These are phyloP conservation scores for Hypolimnas misippus DNA, from an alignment of 2,888 invertebrate genomes.

Conservation along the genomic window DNA sequence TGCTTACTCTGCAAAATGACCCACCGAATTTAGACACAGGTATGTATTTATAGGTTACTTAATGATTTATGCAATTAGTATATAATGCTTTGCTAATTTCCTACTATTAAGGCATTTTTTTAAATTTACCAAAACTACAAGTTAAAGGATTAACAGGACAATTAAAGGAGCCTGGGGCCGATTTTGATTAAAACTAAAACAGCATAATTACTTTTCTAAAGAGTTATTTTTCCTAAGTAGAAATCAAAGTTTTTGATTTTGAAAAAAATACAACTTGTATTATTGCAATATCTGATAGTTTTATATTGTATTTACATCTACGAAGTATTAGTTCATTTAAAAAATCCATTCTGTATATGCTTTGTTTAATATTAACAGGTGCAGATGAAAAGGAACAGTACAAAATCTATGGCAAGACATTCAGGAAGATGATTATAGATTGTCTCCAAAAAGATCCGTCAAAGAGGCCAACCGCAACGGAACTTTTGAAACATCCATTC, in stretches of 20 bases:
- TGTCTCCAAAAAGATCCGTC: conserved; percentile 98
- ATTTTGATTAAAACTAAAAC: no score
- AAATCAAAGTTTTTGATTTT: no score
- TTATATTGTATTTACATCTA: no score
- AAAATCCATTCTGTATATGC: background rate
- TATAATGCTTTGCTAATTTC: background rate
- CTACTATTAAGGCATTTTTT: no score
- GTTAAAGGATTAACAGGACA: no score
- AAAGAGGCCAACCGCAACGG: conserved; percentile 97
- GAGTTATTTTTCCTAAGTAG: no score
- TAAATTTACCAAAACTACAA: no score
- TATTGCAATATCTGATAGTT: no score
- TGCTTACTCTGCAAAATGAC: conserved; percentile 99
- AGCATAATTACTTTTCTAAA: no score
- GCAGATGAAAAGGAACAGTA: conserved; percentile 99
- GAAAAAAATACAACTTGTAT: no score
- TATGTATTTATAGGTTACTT: conserved; percentile 34
- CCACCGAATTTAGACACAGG: conserved; percentile 97
- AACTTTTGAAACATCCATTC: conserved; percentile 97
- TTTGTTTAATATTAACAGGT: conserved; percentile 68
- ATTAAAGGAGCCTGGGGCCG: no score
- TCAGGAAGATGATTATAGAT: conserved; percentile 97
- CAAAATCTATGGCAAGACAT: conserved; percentile 98
- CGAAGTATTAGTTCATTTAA: background rate
- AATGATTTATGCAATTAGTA: no score